Percentiles rank a stretch among this genome's conserved stretches.
phyloP scores from a whole-genome alignment of 2,113 vertebrate species.

The Manacus vitellinus region DNA sequence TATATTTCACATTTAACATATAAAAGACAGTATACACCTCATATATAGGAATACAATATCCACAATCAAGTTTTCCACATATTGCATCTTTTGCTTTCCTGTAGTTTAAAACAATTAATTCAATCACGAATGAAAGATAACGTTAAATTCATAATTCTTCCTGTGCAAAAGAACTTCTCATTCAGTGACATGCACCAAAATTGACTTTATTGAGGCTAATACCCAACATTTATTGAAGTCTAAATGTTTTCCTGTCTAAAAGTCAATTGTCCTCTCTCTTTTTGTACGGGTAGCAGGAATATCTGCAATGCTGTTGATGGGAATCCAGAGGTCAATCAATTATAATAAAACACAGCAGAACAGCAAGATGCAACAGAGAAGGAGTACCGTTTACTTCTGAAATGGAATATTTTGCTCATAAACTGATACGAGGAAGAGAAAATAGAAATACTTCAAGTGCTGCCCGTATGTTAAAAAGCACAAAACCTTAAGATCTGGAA shows the following conservation, averaged over 20 bases:
- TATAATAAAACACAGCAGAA: not conserved
- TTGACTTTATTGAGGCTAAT: not conserved
- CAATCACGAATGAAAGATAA: not conserved
- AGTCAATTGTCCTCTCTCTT: not conserved
- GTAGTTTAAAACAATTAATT: not conserved
- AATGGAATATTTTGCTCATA: not conserved
- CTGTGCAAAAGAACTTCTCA: not conserved
- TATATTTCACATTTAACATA: not conserved
- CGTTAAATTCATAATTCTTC: not conserved
- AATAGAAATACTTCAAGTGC: not conserved
- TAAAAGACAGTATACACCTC: not conserved
- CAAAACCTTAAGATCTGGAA: not conserved
- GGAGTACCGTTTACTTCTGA: not conserved
- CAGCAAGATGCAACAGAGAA: not conserved
- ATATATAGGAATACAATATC: accelerated
- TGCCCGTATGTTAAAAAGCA: not conserved
- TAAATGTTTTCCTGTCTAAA: not conserved
- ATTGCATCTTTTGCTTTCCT: not conserved
- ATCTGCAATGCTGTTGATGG: not conserved
- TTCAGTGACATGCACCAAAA: not conserved
- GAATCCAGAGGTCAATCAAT: not conserved
- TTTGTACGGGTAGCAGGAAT: not conserved
- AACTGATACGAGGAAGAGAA: not conserved
- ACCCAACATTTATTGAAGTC: not conserved
- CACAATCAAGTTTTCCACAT: accelerated